Conservation (phyloP, 2,113 vertebrate genomes). For the Myotis lucifugus region DNA sequence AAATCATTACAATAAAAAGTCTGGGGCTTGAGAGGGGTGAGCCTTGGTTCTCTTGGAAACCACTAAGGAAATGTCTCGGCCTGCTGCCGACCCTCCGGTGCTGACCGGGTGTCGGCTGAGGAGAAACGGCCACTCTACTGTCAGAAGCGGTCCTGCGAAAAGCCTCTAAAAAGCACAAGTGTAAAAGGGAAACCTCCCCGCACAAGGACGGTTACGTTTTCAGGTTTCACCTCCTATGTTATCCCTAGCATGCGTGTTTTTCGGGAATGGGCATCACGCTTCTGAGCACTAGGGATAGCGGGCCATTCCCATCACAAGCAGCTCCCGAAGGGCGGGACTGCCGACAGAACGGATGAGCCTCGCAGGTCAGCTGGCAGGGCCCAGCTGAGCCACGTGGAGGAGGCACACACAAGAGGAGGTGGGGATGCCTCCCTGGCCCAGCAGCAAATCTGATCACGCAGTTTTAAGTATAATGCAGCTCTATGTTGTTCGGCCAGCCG, state of each 20-base stretch:
- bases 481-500: background rate
- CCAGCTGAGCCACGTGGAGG: fast-evolving
- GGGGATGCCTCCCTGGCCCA: fast-evolving
- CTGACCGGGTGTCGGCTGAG: background rate
- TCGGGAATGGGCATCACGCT: background rate
- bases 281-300: background rate
- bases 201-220: background rate
- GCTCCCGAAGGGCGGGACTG: background rate
- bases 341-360: background rate
- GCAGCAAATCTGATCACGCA: background rate
- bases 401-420: fast-evolving
- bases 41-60: background rate
- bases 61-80: background rate
- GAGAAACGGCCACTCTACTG: background rate
- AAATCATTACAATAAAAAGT: background rate
- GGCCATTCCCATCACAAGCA: background rate
- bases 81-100: background rate
- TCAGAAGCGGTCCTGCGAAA: background rate
- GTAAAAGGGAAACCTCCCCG: background rate
- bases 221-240: background rate
- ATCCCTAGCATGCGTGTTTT: background rate
- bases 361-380: background rate
- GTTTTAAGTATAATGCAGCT: background rate
- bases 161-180: background rate
- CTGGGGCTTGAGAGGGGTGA: background rate